phyloP scores from a whole-genome alignment of 2,797 vertebrate species.

The Coregonus ussuriensis region DNA sequence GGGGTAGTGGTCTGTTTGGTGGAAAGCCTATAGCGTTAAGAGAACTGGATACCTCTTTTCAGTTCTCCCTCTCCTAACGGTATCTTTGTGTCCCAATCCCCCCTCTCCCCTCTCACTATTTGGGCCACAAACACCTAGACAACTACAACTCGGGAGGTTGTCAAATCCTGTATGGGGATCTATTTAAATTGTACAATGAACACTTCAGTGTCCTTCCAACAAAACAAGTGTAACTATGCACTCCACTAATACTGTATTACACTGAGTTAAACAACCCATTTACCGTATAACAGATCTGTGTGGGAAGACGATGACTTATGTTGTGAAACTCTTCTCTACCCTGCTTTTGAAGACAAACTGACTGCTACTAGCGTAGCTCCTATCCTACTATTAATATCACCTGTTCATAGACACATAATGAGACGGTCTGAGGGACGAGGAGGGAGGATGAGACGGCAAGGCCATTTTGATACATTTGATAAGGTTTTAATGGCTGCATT shows the following conservation, averaged over 20 bases:
- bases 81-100: slow-evolving; percentile 20
- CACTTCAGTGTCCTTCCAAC: neutral
- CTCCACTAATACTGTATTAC: neutral
- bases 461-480: slow-evolving; percentile 30
- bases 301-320: neutral
- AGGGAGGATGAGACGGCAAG: neutral
- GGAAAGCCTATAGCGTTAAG: slow-evolving; percentile 31
- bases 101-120: neutral
- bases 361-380: slow-evolving; percentile 30
- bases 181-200: neutral
- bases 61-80: slow-evolving; percentile 32
- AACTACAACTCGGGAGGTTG: neutral
- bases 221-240: neutral
- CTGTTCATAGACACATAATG: slow-evolving; percentile 41
- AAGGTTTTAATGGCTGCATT: slow-evolving; percentile 35
- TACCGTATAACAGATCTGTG: neutral
- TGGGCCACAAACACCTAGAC: neutral
- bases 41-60: slow-evolving; percentile 23
- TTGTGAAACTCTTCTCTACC: neutral
- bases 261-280: neutral
- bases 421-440: neutral
- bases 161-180: neutral
- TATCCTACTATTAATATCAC: slow-evolving; percentile 44
- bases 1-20: slow-evolving; percentile 35
- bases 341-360: slow-evolving; percentile 29